Percentiles rank a stretch among this genome's conserved stretches.
Conservation (phyloP, 2,113 vertebrate genomes). For the Oryzias melastigma region DNA sequence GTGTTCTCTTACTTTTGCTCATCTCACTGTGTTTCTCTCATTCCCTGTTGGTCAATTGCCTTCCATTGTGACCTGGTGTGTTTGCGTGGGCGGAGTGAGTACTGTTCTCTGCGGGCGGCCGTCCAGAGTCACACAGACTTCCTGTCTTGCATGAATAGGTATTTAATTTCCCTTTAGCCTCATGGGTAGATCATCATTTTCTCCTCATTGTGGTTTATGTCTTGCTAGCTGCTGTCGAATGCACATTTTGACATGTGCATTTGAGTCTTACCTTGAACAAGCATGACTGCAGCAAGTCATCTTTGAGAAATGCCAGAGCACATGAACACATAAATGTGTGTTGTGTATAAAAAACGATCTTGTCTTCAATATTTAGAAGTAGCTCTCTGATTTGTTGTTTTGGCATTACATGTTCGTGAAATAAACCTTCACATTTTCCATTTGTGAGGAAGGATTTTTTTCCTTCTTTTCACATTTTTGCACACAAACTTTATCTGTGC, state of each 20-base stretch:
- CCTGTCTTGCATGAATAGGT: constrained; percentile 87
- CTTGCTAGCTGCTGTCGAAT: constrained; percentile 25
- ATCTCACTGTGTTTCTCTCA: constrained; percentile 80
- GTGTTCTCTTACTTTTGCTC: constrained; percentile 56
- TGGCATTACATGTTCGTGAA: constrained; percentile 2
- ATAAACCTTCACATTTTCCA: not conserved
- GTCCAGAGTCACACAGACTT: constrained; percentile 74
- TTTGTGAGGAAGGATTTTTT: too few species aligned
- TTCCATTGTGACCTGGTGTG: constrained; percentile 76
- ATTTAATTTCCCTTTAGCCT: constrained; percentile 75
- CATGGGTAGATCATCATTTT: constrained; percentile 46
- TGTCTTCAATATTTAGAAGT: not conserved
- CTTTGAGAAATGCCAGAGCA: constrained; percentile 52
- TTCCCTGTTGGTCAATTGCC: constrained; percentile 73
- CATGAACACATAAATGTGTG: not conserved
- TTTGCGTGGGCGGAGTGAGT: constrained; percentile 80
- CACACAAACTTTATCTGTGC: too few species aligned
- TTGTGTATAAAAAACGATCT: not conserved
- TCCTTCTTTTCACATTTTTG: too few species aligned
- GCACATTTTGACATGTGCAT: constrained; percentile 53
- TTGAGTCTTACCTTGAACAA: constrained; percentile 8
- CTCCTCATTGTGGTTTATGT: constrained; percentile 38
- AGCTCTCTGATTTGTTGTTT: constrained; percentile 8
- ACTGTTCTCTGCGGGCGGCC: constrained; percentile 70
- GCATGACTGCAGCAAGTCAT: constrained; percentile 23